Conservation (phyloP, 2,888 invertebrate species). For the Rhagophthalmus giganteus region DNA sequence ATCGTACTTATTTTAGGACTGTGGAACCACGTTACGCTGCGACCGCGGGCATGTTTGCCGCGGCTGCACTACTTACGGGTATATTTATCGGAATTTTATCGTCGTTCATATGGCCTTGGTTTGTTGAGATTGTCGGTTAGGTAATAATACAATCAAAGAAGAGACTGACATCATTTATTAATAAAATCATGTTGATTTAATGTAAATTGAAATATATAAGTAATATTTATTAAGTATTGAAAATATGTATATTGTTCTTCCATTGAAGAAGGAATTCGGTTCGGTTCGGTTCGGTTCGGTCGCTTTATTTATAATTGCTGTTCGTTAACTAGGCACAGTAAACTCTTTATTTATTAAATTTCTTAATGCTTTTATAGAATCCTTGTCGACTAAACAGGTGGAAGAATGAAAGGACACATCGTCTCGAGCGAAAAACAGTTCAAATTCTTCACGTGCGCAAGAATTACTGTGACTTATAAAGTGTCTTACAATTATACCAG, state of each 20-base stretch:
- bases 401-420: too few relatives aligned
- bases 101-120: slow-evolving; percentile 69
- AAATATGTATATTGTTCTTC: slow-evolving; percentile 12
- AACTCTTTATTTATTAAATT: too few relatives aligned
- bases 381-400: too few relatives aligned
- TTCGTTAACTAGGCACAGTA: too few relatives aligned
- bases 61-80: slow-evolving; percentile 88
- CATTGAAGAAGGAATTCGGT: slow-evolving; percentile 1
- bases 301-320: too few relatives aligned
- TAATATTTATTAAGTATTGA: slow-evolving; percentile 2
- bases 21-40: slow-evolving; percentile 82
- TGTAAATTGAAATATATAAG: slow-evolving; percentile 8
- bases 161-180: slow-evolving; percentile 28
- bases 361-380: too few relatives aligned
- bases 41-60: slow-evolving; percentile 95
- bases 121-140: slow-evolving; percentile 57
- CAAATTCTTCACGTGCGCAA: too few relatives aligned
- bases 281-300: too few relatives aligned
- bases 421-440: too few relatives aligned
- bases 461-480: too few relatives aligned
- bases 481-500: too few relatives aligned
- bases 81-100: slow-evolving; percentile 82
- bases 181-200: slow-evolving; percentile 15
- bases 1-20: slow-evolving; percentile 68
- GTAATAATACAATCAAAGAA: slow-evolving; percentile 25